A percentile compares a stretch with the other conserved stretches of the same genome.
Conservation (phyloP, 2,888 invertebrate species). For the Argynnis bischoffii region DNA sequence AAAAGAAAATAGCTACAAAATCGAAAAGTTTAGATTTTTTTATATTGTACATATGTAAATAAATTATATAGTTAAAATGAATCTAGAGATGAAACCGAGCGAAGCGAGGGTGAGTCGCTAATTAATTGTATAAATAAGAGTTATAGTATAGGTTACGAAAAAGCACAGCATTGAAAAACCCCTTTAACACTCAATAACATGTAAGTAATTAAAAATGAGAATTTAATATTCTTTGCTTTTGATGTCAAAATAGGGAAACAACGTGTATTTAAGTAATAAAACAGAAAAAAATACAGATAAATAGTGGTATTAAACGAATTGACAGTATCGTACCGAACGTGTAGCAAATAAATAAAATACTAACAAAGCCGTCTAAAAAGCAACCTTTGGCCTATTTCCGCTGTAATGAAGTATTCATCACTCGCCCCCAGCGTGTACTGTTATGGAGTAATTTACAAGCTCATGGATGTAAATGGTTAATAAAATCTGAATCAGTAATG, state of each 20-base stretch:
- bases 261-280: not conserved
- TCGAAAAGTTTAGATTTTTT: too few relatives aligned
- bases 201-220: not conserved
- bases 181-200: too few relatives aligned
- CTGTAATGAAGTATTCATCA: conserved; percentile 74
- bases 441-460: conserved; percentile 29
- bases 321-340: conserved; percentile 19
- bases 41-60: too few relatives aligned
- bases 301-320: conserved; percentile 4
- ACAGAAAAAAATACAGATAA: not conserved
- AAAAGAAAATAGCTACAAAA: too few relatives aligned
- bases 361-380: conserved; percentile 57
- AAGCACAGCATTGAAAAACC: too few relatives aligned
- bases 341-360: conserved; percentile 42
- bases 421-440: conserved; percentile 46
- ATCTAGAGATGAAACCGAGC: too few relatives aligned
- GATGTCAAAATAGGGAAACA: not conserved
- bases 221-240: too few relatives aligned
- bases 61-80: too few relatives aligned
- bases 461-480: conserved; percentile 7
- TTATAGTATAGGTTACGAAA: too few relatives aligned
- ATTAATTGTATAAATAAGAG: too few relatives aligned
- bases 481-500: conserved; percentile 1
- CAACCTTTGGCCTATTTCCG: conserved; percentile 65
- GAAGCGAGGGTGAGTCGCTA: too few relatives aligned